Evolutionary conservation across 1,140 invertebrate genomes (phyloP), one percentile per base, ranked within the genome.

Genomic region (Hesperophylax magnus): DNA sequence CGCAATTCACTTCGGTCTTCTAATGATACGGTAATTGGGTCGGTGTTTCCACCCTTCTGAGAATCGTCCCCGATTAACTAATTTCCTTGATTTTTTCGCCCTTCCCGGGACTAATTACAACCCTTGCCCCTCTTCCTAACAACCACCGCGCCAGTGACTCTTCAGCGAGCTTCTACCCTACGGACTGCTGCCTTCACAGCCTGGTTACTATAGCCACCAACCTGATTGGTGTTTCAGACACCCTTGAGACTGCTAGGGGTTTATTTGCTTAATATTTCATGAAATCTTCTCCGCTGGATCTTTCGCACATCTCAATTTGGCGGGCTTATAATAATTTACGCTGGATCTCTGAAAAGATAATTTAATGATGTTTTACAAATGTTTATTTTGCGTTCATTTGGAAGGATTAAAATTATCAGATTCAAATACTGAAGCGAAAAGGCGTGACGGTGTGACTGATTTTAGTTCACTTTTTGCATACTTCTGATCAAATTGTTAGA

Each of bases 1-100:
- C 22, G 17, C 22, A 65, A 65, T 65, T 65, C 24, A 65, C 20
- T 34, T 24, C 6, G 61, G 11, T 31, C 61, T 65, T 17, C 15
- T 24, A 65, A 65, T 65, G 24, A 65, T 14, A 65, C 61, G 11
- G 61, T 65, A 65, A 65, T 65, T 65, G 61, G 61, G 27, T 31
- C 27, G 61, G 61, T 65, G 61, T 65, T 65, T 65, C 27, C 24
- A 11, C 61, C 61, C 61, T 65, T 65, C 61, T 24, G 24, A 65
- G 61, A 65, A 65, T 65, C 61, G 27, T 27, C 61, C 24, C 22
- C 61, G 61, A 65, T 65, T 65, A 65, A 65, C 27, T 3, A 65
- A 65, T 24, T 65, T 34, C 56, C 18, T 65, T 65, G 17, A 27
- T 39, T 27, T 65, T 65, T 65, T 31, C 61, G 20, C 24, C 61